phyloP scores from a whole-genome alignment of 2,113 vertebrate genomes.

The Paramormyrops kingsleyae region DNA sequence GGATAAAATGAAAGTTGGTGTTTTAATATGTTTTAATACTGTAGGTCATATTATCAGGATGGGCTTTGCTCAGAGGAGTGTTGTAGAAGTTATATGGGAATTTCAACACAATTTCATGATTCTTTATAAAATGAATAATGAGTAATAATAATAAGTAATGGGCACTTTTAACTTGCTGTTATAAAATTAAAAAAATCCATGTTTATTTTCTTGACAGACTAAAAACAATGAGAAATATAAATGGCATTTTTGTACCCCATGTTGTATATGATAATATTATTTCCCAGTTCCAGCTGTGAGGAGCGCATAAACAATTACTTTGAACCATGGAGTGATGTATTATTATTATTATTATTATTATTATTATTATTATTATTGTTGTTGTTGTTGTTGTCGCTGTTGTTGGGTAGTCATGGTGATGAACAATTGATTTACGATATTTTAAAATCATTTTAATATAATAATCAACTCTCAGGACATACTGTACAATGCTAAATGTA shows the following conservation, averaged over 20 bases:
- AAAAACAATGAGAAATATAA: background rate
- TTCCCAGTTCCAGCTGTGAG: background rate
- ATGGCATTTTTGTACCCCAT: background rate
- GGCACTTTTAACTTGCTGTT: background rate
- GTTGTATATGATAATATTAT: background rate
- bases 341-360: background rate
- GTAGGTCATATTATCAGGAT: background rate
- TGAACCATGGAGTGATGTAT: background rate
- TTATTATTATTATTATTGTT: background rate
- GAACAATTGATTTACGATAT: background rate
- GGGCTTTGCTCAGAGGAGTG: background rate
- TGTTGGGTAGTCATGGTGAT: background rate
- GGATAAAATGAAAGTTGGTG: slow-evolving; percentile 10
- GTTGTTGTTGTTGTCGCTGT: background rate
- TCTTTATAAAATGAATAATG: background rate
- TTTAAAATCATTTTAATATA: background rate
- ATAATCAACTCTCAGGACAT: background rate
- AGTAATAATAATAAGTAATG: background rate
- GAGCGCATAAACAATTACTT: background rate
- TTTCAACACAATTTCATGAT: background rate
- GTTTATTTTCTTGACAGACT: background rate
- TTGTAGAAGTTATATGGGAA: background rate
- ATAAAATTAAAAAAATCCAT: background rate
- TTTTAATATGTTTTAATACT: slow-evolving; percentile 11
- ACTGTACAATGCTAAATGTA: background rate